Base-by-base conservation (phyloP, 2,797 vertebrate genomes). In the Tadarida brasiliensis region DNA sequence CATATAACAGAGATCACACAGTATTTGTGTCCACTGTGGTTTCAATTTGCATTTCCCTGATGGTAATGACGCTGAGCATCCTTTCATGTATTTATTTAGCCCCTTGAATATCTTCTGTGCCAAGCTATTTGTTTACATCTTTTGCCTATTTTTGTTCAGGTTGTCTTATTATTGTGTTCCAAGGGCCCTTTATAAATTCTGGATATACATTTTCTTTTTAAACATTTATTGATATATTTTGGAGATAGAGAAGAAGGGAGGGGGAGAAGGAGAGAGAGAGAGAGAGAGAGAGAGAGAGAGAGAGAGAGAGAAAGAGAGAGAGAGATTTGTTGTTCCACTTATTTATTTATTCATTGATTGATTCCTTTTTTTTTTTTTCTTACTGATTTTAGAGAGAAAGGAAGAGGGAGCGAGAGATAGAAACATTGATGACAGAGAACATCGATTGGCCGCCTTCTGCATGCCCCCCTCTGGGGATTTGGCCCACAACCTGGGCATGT, bases 41-140 rank as follows among this genome's bases (percentile, higher is more conserved):
- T 94, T 97, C 74, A 82, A 95, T 74, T 83, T 94, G 19, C 30
- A 90, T 86, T 91, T 80, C 30, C 51, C 83, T 80, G 59, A 74
- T 90, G 57, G 68, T 73, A 89, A 91, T 49, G 35, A 86, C 80
- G 30, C 54, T 87, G 33, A 90, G 15, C 47, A 96, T 74, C 63
- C 83, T 92, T 89, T 87, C 78, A 59, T 84, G 22, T 83, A 70
- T 54, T 91, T 87, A 94, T 73, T 89, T 67, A 92, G 8, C 24
- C 22, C 95, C 77, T 70, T 93, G 39, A 91, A 39, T 57, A 67
- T 78, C n/a, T 84, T 87, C 39, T 78, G 77, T 65, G 56, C 51
- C 81, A 82, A 82, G 57, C 57, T 92, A 80, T 80, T 61, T 95
- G n/a, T 63, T 89, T 77, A 70, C 76, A 73, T 84, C 8, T 84